Evolutionary conservation across 2,113 vertebrate genomes (phyloP).

Genomic region (Nannospalax galili): DNA sequence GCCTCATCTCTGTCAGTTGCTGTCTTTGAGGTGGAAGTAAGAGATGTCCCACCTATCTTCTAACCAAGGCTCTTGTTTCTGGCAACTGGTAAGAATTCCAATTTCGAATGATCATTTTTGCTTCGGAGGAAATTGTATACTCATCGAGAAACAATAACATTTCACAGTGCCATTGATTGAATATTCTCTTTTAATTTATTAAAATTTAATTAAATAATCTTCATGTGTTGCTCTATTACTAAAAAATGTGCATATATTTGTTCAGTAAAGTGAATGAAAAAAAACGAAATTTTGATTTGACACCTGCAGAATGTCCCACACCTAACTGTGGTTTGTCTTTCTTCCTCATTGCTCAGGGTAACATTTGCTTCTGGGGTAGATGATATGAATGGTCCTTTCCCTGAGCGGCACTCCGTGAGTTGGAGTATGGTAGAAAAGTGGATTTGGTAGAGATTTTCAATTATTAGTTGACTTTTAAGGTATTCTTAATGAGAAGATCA

Average conservation of each 20-base stretch:
- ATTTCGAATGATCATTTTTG: background rate
- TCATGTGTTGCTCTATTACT: background rate
- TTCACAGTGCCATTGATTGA: background rate
- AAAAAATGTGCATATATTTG: background rate
- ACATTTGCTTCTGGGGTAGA: background rate
- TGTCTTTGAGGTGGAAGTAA: background rate
- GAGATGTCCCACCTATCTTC: background rate
- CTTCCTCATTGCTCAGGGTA: background rate
- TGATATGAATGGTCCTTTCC: fast-evolving
- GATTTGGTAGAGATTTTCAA: background rate
- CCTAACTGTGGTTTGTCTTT: background rate
- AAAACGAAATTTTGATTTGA: background rate
- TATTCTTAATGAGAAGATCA: background rate
- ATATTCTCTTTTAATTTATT: background rate
- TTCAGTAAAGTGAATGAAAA: background rate
- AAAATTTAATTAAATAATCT: background rate
- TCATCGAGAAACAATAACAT: background rate
- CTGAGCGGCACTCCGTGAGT: background rate
- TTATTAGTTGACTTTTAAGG: background rate
- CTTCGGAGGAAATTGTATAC: background rate
- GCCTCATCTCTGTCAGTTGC: background rate
- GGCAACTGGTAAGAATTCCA: background rate
- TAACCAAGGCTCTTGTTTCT: background rate
- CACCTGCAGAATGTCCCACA: background rate
- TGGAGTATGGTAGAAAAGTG: background rate